Evolutionary conservation across 2,113 vertebrate species (phyloP), one percentile per base, ranked within the genome.

Genomic region (Dromas ardeola): DNA sequence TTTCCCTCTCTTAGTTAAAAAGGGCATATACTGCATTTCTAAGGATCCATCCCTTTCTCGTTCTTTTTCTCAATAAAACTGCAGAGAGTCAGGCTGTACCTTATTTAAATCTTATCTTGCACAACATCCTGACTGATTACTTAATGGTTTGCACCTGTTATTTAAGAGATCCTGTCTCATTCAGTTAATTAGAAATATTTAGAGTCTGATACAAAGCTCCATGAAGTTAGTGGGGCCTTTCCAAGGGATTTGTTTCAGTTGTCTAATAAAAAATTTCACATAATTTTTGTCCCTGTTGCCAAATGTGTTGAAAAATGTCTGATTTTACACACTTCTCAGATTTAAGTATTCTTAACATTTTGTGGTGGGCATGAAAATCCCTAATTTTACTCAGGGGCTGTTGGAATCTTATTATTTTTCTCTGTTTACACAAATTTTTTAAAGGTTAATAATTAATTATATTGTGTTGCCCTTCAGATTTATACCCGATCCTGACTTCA

Each of bases 381-480:
- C 26, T 55, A 34, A 42, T 89, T 92, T 95, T 92, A 49, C 42
- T n/a, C 49, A 27, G 13, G 38, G 13, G 6, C 47, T 76, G 22
- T 16, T 84, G 25, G 26, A 92, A 78, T 74, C 13, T 13, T 76
- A 65, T 61, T 74, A 81, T 81, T 95, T 93, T 88, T 55, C 71
- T n/a, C 56, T 62, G 40, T 91, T 97, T 69, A 52, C 56, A 86
- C 29, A 32, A 29, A 2, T 40, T 70, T 90, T 84, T 56, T 30
- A 61, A 95, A 96, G 73, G 83, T 95, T 95, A 96, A 95, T 87
- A 91, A 94, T 92, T 55, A 93, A 90, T 81, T 91, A 22, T 49
- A 81, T 89, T 88, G 25, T 61, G 14, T n/a, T 94, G 47, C 61
- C 73, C 83, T 96, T 92, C 90, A 84, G 69, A 83, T 79, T 84